Evolutionary conservation across 2,797 vertebrate species (phyloP), one percentile per base, ranked within the genome.

Genomic region (Girardinus metallicus): DNA sequence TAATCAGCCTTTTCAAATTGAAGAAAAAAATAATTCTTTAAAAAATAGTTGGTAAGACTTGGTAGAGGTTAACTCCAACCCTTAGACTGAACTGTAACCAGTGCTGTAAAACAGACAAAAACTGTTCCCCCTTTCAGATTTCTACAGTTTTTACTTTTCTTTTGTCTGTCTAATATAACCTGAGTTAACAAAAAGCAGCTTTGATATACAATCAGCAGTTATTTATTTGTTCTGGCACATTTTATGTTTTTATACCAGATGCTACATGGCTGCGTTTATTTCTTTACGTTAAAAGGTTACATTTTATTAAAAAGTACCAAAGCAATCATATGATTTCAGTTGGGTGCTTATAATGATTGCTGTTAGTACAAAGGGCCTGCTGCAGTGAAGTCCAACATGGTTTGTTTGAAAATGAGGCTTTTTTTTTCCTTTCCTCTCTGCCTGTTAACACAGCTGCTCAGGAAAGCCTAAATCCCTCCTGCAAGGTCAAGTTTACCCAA

Each of bases 401-500:
- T 80, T 51, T 71, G 85, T 74, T 62, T 64, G 15, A 36, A 34
- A 36, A 10, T 1, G 11, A 77, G 43, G 55, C 73, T n/a, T n/a
- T n/a, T n/a, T n/a, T 92, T 90, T 90, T 91, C 86, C 87, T 55
- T 51, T 29, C 70, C 12, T 13, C 43, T 57, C 75, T 9, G 23
- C 68, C 74, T 80, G 49, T 89, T 76, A 85, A 66, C 81, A 62
- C 85, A 89, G 86, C 91, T 88, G 89, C 75, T 83, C 86, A 89
- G 90, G 91, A 92, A 93, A 92, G 60, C 41, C 78, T 41, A 53
- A 81, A 73, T 88, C 77, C 81, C 81, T 86, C 78, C 57, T 87
- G 79, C 85, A 90, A 92, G 91, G 93, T 92, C 87, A 91, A 79
- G 86, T 91, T 91, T 89, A 90, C 90, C 86, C 91, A 75, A 83